A percentile compares a stretch with the other conserved stretches of the same genome.
Evolutionary conservation across 2,113 vertebrate genomes (phyloP).

Genomic region (Heterocephalus glaber): DNA sequence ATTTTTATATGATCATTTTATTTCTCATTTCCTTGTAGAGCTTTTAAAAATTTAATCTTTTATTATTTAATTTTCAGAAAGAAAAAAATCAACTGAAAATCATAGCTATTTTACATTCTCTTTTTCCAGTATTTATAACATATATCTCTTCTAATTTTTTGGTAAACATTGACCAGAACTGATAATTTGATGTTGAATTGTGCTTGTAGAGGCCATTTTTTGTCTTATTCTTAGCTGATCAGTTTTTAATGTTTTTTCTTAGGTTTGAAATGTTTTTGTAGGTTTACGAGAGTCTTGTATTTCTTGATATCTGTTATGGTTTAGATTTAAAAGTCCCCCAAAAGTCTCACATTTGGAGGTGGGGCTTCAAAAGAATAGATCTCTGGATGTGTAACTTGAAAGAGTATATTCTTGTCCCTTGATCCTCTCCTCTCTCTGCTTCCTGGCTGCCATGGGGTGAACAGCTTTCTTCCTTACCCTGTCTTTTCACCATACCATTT

Average conservation of each 20-base stretch:
- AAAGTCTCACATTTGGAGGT: background rate
- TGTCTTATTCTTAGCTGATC: background rate
- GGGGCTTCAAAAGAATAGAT: background rate
- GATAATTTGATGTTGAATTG: background rate
- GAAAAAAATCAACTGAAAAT: background rate
- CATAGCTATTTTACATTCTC: background rate
- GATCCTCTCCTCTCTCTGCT: background rate
- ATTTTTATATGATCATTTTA: background rate
- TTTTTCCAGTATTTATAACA: background rate
- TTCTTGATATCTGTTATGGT: constrained; percentile 12
- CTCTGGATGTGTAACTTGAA: too few species aligned
- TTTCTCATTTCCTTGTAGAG: background rate
- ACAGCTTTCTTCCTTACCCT: background rate
- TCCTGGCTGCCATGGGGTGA: background rate
- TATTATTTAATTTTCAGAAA: background rate
- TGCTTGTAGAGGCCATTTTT: background rate
- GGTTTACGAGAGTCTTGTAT: constrained; percentile 22
- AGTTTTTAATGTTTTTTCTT: background rate
- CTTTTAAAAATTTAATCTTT: constrained; percentile 3
- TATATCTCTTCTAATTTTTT: background rate
- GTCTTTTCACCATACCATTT: background rate
- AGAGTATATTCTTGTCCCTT: too few species aligned
- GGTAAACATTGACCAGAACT: background rate
- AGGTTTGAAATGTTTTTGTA: background rate
- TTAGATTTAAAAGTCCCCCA: background rate